These are phyloP conservation scores for Drosophila melanica DNA, from an alignment of 1,140 invertebrate species.

Conservation along the genomic window DNA sequence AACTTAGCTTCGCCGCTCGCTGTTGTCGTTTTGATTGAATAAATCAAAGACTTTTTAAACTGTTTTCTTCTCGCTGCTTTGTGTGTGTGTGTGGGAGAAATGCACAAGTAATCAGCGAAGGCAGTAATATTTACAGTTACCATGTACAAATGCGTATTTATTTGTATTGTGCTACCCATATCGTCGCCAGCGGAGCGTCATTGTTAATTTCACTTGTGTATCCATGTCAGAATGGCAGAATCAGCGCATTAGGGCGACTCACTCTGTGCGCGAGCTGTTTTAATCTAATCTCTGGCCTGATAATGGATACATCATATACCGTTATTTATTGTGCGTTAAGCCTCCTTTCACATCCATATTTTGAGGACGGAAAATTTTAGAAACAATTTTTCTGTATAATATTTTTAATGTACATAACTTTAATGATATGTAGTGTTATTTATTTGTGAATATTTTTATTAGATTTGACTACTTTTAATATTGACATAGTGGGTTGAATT, in stretches of 20 bases:
- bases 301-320: background rate
- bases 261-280: constrained; percentile 14
- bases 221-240: constrained; percentile 39
- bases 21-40: constrained; percentile 51
- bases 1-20: constrained; percentile 37
- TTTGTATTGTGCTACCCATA: constrained; percentile 17
- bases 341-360: too few species aligned
- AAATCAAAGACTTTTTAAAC: constrained; percentile 49
- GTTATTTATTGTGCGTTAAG: background rate
- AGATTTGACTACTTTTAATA: too few species aligned
- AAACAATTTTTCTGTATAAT: too few species aligned
- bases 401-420: too few species aligned
- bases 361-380: too few species aligned
- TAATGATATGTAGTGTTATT: too few species aligned
- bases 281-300: constrained; percentile 40
- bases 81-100: constrained; percentile 1
- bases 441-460: too few species aligned
- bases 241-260: constrained; percentile 34
- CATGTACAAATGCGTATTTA: constrained; percentile 16
- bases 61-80: constrained; percentile 24
- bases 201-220: constrained; percentile 56
- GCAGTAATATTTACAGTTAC: constrained; percentile 40
- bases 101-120: constrained; percentile 23
- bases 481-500: too few species aligned
- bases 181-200: constrained; percentile 24